Base-by-base conservation (phyloP, 2,797 vertebrate species). In the Dallia pectoralis region DNA sequence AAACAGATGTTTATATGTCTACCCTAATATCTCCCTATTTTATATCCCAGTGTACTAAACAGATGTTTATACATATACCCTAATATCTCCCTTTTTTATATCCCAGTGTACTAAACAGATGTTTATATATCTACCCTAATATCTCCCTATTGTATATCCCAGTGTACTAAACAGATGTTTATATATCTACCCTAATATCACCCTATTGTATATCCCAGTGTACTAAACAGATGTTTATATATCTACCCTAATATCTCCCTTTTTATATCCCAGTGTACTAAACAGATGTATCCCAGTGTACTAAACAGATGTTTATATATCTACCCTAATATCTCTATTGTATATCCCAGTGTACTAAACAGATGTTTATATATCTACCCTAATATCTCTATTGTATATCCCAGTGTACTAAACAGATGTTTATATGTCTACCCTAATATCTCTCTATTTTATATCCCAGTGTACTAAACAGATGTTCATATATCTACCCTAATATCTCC, bases 141-240 rank as follows among this genome's bases (percentile, higher is more conserved):
- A 6, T 30, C 61, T 63, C 12, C 15, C 61, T 49, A 32, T 25
- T 62, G 7, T 19, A 3, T 47, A 82, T 11, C 15, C 4, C 73
- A 95, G 97, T 99, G 97, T 73, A 98, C 97, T 11, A 98, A 97
- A 80, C 97, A 99, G 93, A 93, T 99, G 91, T 91, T 99, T 11
- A 25, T 2, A 3, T 59, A 22, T 59, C 22, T 59, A 2, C 25
- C 53, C 22, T 59, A 8, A 25, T 32, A 6, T 30, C 61, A 30
- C 12, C 15, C 61, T 49, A 32, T 25, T 62, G 7, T 19, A 3
- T 47, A 82, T 11, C 15, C 4, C 73, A 95, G 97, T 99, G 97
- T 73, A 98, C 97, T 11, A 98, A 97, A 80, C 97, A 99, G 93
- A 93, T 99, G 91, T 91, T 99, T 11, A 25, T 2, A 3, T 59